phyloP scores from a whole-genome alignment of 2,113 vertebrate genomes.

The Genyomyrus donnyi region DNA sequence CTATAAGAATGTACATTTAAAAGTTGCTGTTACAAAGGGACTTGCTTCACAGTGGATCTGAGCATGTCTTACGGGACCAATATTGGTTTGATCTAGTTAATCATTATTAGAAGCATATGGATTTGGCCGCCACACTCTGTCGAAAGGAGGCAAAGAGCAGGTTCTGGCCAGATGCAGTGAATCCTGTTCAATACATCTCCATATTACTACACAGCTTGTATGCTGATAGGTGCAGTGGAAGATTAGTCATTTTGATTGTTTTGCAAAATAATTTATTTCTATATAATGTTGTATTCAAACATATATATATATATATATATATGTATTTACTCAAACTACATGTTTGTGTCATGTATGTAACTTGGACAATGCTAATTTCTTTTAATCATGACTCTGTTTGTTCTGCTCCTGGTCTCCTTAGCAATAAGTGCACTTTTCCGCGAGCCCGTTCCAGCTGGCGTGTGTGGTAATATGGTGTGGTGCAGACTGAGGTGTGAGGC shows the following conservation, averaged over 20 bases:
- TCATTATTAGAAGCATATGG: background rate
- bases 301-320: background rate
- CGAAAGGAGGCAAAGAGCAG: background rate
- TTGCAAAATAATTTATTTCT: background rate
- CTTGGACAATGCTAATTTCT: background rate
- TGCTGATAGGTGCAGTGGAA: background rate
- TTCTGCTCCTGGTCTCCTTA: background rate
- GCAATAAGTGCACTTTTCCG: constrained; percentile 17
- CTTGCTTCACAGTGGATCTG: constrained; percentile 15
- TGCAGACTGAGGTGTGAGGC: background rate
- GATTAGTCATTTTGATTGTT: background rate
- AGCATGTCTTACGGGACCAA: constrained; percentile 24
- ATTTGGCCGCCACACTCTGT: background rate
- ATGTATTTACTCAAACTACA: background rate
- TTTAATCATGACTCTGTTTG: background rate
- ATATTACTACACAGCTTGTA: constrained; percentile 10
- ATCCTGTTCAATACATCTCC: background rate
- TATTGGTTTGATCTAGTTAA: background rate
- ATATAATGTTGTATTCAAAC: background rate
- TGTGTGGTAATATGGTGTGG: constrained; percentile 23
- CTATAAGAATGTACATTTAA: constrained; percentile 20
- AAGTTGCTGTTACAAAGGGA: constrained; percentile 13
- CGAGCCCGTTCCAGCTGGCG: background rate
- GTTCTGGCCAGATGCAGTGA: background rate
- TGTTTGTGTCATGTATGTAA: background rate